Conservation (phyloP, 1,140 invertebrate species). For the Drosophila nebulosa region DNA sequence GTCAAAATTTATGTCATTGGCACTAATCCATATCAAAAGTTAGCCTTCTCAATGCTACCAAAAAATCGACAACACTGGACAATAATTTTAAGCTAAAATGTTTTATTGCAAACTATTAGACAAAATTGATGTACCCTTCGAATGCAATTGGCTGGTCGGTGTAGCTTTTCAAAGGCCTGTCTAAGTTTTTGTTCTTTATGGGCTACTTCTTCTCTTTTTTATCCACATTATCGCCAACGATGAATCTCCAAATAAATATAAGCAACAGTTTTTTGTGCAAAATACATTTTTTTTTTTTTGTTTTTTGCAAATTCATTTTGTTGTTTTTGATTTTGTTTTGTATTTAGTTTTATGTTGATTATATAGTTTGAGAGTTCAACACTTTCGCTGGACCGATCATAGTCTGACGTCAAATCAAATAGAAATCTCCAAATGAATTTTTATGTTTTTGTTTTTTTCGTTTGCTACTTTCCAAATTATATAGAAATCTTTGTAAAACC, state of each 20-base stretch:
- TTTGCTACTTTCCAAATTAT: constrained; percentile 30
- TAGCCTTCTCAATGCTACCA: too few species aligned
- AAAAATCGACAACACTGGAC: too few species aligned
- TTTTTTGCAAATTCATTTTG: not conserved
- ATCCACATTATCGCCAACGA: not conserved
- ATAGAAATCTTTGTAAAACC: not conserved
- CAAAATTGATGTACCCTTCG: not conserved
- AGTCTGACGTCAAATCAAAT: constrained; percentile 45
- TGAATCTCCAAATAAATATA: too few species aligned
- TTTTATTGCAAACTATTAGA: not conserved
- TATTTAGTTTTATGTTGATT: constrained; percentile 14
- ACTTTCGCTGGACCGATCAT: constrained; percentile 36
- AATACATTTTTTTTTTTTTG: not conserved
- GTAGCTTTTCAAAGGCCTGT: not conserved
- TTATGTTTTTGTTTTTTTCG: constrained; percentile 10
- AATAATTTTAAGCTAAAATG: too few species aligned
- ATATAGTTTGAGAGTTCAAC: constrained; percentile 26
- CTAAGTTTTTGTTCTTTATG: not conserved
- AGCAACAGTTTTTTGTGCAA: not conserved
- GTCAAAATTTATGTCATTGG: too few species aligned
- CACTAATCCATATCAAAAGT: too few species aligned
- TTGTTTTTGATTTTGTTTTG: constrained; percentile 8
- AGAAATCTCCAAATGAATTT: constrained; percentile 25
- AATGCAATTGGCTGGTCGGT: not conserved
- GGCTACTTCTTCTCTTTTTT: not conserved